phyloP scores from a whole-genome alignment of 2,113 vertebrate species.

The Thalassarche chlororhynchos region DNA sequence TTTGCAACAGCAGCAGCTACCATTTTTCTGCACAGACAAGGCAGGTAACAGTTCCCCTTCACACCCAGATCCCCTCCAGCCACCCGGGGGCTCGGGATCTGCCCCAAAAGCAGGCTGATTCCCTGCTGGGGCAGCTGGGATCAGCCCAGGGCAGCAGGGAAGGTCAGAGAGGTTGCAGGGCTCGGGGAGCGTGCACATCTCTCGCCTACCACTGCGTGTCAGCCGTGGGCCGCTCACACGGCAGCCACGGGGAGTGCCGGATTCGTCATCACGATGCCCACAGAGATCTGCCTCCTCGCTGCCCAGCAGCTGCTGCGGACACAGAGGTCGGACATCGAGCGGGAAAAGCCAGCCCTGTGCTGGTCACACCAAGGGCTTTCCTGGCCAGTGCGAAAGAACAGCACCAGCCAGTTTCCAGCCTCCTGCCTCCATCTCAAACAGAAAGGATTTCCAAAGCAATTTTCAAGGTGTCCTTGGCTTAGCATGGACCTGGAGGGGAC shows the following conservation, averaged over 20 bases:
- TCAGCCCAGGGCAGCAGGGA: not conserved
- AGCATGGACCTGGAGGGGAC: not conserved
- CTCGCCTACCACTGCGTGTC: slow-evolving; percentile 48
- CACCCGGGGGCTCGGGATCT: accelerated
- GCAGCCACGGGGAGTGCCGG: accelerated
- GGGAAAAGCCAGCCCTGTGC: not conserved
- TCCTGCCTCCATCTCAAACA: not conserved
- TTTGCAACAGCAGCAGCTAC: not conserved
- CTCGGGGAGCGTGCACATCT: not conserved
- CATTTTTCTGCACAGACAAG: not conserved
- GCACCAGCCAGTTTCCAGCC: not conserved
- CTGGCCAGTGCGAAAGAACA: not conserved
- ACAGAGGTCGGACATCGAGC: accelerated
- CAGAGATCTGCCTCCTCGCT: not conserved
- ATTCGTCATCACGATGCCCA: not conserved
- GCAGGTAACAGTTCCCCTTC: no score
- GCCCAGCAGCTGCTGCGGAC: no score
- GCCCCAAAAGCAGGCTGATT: not conserved
- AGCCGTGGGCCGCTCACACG: not conserved
- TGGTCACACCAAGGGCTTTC: not conserved
- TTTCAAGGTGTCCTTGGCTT: not conserved
- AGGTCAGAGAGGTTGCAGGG: not conserved
- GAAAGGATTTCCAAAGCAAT: not conserved
- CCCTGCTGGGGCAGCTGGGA: not conserved
- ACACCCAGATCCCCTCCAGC: not conserved